Conservation (phyloP, 37 sponge, comb jelly and placozoan genomes). For the Cliona cf. orientalis region DNA sequence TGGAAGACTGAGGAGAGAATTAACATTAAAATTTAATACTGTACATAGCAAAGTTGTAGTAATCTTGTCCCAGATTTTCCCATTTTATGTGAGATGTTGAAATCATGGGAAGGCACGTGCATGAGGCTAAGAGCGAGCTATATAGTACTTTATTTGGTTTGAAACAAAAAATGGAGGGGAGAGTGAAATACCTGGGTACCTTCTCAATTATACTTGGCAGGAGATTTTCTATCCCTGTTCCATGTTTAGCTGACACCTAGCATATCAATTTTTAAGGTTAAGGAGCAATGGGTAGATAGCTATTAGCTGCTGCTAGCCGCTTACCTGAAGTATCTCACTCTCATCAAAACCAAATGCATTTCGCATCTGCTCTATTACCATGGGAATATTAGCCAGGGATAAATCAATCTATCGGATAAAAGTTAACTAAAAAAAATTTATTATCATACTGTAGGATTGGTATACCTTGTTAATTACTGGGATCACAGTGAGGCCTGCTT, state of each 20-base stretch:
- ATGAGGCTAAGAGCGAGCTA: not conserved
- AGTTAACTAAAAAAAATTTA: too few relatives aligned
- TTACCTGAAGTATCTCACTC: conserved; percentile 47
- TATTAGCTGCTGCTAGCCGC: too few relatives aligned
- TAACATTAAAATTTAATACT: too few relatives aligned
- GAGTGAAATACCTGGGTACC: conserved; percentile 53
- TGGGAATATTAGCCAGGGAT: conserved; percentile 62
- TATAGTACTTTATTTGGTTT: not conserved
- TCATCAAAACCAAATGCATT: conserved; percentile 65
- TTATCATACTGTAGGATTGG: not conserved
- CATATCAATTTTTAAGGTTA: not conserved
- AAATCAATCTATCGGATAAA: conserved; percentile 92
- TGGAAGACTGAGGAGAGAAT: too few relatives aligned
- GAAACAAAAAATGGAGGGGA: not conserved
- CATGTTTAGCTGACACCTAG: conserved; percentile 88
- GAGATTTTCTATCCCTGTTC: conserved; percentile 69
- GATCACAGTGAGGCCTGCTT: conserved; percentile 77
- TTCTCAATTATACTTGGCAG: conserved; percentile 62
- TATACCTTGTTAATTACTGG: conserved; percentile 93
- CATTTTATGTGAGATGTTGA: not conserved
- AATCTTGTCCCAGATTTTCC: not conserved
- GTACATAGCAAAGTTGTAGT: not conserved
- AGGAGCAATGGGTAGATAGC: too few relatives aligned
- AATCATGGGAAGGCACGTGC: not conserved
- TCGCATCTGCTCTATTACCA: conserved; percentile 61